phyloP scores from a whole-genome alignment of 1,140 invertebrate species.

The Grapholita molesta region DNA sequence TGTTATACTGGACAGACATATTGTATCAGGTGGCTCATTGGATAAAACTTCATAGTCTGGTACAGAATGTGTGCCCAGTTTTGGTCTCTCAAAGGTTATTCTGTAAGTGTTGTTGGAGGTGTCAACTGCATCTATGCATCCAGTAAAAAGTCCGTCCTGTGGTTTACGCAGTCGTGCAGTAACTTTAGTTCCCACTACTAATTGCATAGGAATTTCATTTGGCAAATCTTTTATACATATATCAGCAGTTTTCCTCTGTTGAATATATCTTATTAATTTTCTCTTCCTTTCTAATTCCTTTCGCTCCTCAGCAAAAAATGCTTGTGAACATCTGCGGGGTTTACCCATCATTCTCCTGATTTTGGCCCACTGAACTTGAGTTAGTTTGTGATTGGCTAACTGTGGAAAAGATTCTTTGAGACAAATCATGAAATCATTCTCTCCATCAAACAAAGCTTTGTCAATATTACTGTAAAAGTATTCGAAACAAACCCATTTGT shows the following conservation, averaged over 20 bases:
- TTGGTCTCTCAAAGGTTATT: constrained; percentile 96
- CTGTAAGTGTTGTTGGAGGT: constrained; percentile 98
- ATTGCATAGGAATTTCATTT: constrained; percentile 95
- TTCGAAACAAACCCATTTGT: constrained; percentile 99
- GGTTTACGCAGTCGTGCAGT: constrained; percentile 93
- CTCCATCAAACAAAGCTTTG: constrained; percentile 94
- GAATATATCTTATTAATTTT: constrained; percentile 94
- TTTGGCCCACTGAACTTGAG: constrained; percentile 96
- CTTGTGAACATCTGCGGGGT: constrained; percentile 93
- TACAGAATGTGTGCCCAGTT: constrained; percentile 96
- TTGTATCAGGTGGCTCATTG: constrained; percentile 94
- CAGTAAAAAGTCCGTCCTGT: constrained; percentile 98
- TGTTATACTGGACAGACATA: constrained; percentile 91
- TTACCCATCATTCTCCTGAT: constrained; percentile 98
- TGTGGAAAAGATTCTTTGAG: constrained; percentile 96
- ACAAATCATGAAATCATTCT: constrained; percentile 98
- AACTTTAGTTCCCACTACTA: constrained; percentile 98
- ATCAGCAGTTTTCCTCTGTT: constrained; percentile 95
- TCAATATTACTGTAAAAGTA: constrained; percentile 99
- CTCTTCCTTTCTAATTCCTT: constrained; percentile 93
- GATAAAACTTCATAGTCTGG: constrained; percentile 98
- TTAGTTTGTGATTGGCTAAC: constrained; percentile 90
- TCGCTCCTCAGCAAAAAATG: constrained; percentile 98
- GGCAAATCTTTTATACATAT: constrained; percentile 93
- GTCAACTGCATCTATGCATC: constrained; percentile 98